Conservation (phyloP, 2,797 vertebrate species). For the Petrocephalus schoutedeni region DNA sequence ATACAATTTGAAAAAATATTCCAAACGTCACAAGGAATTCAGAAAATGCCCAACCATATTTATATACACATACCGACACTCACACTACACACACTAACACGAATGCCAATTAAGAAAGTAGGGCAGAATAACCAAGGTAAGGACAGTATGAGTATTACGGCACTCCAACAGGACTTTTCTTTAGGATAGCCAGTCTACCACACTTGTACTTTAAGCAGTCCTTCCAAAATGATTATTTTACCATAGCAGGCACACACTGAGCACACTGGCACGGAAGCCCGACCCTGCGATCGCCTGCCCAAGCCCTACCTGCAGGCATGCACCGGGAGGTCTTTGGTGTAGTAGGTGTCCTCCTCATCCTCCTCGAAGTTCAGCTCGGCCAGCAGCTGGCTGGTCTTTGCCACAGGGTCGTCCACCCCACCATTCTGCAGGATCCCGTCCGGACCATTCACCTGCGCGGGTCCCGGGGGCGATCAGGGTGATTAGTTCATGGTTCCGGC, state of each 20-base stretch:
- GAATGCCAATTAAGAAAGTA: background rate
- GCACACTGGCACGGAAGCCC: background rate
- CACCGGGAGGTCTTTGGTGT: slow-evolving; percentile 87
- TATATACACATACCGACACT: background rate
- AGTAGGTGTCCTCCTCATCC: slow-evolving; percentile 90
- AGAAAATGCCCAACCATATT: background rate
- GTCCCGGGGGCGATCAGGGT: background rate
- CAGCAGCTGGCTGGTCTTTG: slow-evolving; percentile 84
- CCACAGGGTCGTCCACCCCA: slow-evolving; percentile 75
- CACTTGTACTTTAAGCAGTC: background rate
- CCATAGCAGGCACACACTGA: background rate
- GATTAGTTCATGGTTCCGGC: background rate
- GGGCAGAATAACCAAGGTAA: background rate
- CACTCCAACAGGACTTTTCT: background rate
- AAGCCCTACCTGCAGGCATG: slow-evolving; percentile 83
- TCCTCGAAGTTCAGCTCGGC: slow-evolving; percentile 92
- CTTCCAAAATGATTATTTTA: background rate
- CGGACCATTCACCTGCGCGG: slow-evolving; percentile 74
- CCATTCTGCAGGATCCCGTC: slow-evolving; percentile 83
- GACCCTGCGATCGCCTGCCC: background rate
- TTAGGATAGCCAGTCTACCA: background rate
- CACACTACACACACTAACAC: background rate
- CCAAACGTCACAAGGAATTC: background rate
- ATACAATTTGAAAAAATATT: background rate
- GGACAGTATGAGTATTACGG: background rate